Percentiles rank a stretch among this genome's conserved stretches.
Evolutionary conservation across 2,113 vertebrate species (phyloP).

Genomic region (Amblyopsis rosae): DNA sequence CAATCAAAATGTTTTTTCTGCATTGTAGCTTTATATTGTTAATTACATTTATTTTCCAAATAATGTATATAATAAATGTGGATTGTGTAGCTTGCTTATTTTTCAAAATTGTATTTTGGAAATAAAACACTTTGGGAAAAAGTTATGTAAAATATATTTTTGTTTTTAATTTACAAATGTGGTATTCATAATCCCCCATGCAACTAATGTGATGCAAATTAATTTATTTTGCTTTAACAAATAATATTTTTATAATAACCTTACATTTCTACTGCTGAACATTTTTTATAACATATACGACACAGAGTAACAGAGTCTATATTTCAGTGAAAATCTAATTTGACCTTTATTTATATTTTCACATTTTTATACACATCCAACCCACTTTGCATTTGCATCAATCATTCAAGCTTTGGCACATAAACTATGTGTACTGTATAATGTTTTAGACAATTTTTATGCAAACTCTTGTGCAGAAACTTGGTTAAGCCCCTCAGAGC

Average conservation of each 20-base stretch:
- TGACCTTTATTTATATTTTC: conserved; percentile 31
- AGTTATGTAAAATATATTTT: too few species aligned
- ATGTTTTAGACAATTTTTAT: conserved; percentile 13
- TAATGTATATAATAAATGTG: too few species aligned
- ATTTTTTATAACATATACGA: too few species aligned
- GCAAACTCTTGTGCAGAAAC: conserved; percentile 14
- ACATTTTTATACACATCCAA: conserved; percentile 25
- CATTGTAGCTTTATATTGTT: background rate
- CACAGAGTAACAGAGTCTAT: too few species aligned
- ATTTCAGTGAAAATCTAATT: conserved; percentile 9
- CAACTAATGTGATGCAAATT: background rate
- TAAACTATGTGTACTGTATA: conserved; percentile 2
- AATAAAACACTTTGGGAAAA: too few species aligned
- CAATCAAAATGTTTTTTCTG: background rate
- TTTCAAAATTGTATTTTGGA: background rate
- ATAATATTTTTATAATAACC: background rate
- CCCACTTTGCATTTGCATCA: conserved; percentile 32
- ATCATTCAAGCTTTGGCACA: conserved; percentile 33
- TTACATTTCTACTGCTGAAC: too few species aligned
- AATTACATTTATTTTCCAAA: too few species aligned
- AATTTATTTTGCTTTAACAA: background rate
- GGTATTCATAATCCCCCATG: background rate
- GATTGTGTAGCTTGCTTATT: background rate
- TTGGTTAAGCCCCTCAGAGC: conserved; percentile 23
- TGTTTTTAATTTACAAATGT: too few species aligned